Base-by-base conservation (phyloP, 2,113 vertebrate genomes). In the Trochalopteron elliotii region DNA sequence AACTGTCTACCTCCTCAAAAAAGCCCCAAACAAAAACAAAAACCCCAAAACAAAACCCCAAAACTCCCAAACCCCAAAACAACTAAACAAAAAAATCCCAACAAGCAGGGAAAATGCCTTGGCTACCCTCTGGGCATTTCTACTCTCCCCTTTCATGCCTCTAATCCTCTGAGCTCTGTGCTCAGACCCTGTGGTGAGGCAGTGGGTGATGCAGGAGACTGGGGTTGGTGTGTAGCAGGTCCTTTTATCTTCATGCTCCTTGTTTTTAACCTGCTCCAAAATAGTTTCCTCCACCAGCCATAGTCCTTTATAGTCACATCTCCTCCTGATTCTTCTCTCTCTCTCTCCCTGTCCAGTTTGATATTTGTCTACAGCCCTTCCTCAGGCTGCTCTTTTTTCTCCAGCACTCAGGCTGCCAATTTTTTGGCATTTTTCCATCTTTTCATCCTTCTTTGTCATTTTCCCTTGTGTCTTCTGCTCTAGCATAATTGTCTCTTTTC, bases 141-240 rank as follows among this genome's bases (percentile, higher is more conserved):
- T 80, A 8, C 5, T 79, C 8, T 50, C 7, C 11, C 7, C 7
- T 83, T 79, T n/a, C 31, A 27, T 27, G 4, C 31, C 25, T 71
- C 22, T 24, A 55, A 52, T 19, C 11, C 12, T 23, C 37, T 63
- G 10, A 67, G 21, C 0, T 0, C 24, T 67, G 12, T 4, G 7
- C 37, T 75, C 12, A 40, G 42, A 33, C 28, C 37, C 7, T 79
- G 52, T 47, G 9, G 9, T 44, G 60, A 79, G 37, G 15, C 53
- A 64, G 1, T 1, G 3, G 30, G 7, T 19, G 22, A 7, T 70
- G 13, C 35, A 42, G 45, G 33, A 82, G 50, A 6, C 2, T 27
- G 28, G 13, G 18, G 17, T 1, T 53, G 24, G 6, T 44, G 18
- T 6, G 1, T 7, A 55, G 6, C 11, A 11, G 10, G 12, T 63